Evolutionary conservation across 2,888 invertebrate genomes (phyloP).

Genomic region (Apamea monoglypha): DNA sequence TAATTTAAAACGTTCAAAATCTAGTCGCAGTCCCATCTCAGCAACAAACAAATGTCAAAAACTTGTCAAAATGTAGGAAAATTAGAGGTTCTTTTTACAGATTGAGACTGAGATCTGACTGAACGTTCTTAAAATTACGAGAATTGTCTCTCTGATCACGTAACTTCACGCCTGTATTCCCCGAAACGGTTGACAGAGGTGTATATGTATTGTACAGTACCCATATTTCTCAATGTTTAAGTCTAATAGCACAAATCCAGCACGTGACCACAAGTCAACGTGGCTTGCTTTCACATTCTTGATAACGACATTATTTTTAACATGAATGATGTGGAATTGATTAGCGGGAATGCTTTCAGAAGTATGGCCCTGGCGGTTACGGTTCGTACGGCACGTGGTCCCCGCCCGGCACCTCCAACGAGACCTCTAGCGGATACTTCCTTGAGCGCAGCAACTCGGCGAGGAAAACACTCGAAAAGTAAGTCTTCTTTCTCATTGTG

Average conservation of each 20-base stretch:
- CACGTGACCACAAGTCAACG: neutral
- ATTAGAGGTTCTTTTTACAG: too few relatives aligned
- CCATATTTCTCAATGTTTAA: neutral
- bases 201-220: neutral
- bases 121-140: too few relatives aligned
- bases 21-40: too few relatives aligned
- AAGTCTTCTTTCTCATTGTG: constrained; percentile 58
- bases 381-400: constrained; percentile 97
- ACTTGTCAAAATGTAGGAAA: too few relatives aligned
- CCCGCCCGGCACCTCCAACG: constrained; percentile 98
- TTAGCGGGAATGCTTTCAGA: constrained; percentile 75
- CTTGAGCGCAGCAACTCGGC: constrained; percentile 98
- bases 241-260: neutral
- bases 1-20: too few relatives aligned
- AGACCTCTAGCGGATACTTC: constrained; percentile 98
- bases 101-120: too few relatives aligned
- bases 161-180: neutral
- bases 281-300: neutral
- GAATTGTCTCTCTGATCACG: too few relatives aligned
- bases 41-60: too few relatives aligned
- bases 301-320: neutral
- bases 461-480: constrained; percentile 94
- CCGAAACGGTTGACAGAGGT: neutral
- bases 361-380: constrained; percentile 92
- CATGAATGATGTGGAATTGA: constrained; percentile 40